phyloP scores from a whole-genome alignment of 1,140 invertebrate genomes.

The Chironomus tepperi region DNA sequence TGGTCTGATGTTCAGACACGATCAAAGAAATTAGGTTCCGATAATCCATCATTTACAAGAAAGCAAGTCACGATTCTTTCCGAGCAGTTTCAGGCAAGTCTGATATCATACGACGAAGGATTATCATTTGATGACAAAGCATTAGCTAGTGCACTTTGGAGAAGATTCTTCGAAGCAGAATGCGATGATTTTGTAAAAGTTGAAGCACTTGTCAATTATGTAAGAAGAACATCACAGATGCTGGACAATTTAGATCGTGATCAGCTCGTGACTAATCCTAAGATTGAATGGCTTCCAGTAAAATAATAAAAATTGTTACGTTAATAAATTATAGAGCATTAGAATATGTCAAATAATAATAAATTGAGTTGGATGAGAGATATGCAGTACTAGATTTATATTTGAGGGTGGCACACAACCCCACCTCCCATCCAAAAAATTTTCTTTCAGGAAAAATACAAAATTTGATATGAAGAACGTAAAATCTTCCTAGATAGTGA shows the following conservation, averaged over 20 bases:
- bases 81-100: slow-evolving; percentile 71
- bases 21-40: slow-evolving; percentile 56
- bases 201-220: slow-evolving; percentile 58
- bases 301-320: neutral
- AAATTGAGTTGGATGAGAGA: neutral
- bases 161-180: slow-evolving; percentile 59
- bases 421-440: neutral
- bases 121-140: slow-evolving; percentile 59
- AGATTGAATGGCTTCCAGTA: slow-evolving; percentile 39
- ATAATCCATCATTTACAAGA: slow-evolving; percentile 46
- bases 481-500: neutral
- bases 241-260: slow-evolving; percentile 40
- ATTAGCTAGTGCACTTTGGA: slow-evolving; percentile 75
- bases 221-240: slow-evolving; percentile 56
- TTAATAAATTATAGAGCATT: neutral
- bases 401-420: neutral
- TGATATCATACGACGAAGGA: slow-evolving; percentile 82
- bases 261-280: slow-evolving; percentile 38
- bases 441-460: no score
- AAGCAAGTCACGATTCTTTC: slow-evolving; percentile 52
- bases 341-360: neutral
- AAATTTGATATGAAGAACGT: neutral
- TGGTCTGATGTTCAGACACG: slow-evolving; percentile 71
- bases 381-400: neutral
- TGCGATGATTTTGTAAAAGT: slow-evolving; percentile 51